Conservation (phyloP, 2,888 invertebrate genomes). For the Rhamphomyia laevipes region DNA sequence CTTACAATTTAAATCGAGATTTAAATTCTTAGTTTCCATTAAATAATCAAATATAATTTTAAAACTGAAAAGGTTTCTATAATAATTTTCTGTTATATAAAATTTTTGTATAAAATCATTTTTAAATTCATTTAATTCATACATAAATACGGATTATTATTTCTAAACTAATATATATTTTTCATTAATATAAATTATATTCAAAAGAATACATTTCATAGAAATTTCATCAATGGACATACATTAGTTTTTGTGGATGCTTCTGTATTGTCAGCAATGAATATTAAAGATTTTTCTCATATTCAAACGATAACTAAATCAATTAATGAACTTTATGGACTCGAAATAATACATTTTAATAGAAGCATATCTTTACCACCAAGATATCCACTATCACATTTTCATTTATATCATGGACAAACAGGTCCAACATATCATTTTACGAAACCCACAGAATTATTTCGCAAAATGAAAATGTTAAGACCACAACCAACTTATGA, state of each 20-base stretch:
- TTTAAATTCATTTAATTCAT: too few relatives aligned
- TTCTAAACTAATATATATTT: neutral
- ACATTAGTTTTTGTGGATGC: slow-evolving; percentile 41
- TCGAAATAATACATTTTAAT: slow-evolving; percentile 36
- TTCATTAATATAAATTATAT: slow-evolving; percentile 2
- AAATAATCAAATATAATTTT: too few relatives aligned
- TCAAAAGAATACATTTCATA: slow-evolving; percentile 35
- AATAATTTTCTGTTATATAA: too few relatives aligned
- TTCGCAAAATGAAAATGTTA: slow-evolving; percentile 43
- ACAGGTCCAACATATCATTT: slow-evolving; percentile 42
- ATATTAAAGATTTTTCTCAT: slow-evolving; percentile 39
- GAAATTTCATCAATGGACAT: slow-evolving; percentile 39
- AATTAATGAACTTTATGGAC: slow-evolving; percentile 36
- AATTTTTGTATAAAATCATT: too few relatives aligned
- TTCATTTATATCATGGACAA: slow-evolving; percentile 40
- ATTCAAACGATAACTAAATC: slow-evolving; percentile 31
- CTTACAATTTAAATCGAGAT: neutral
- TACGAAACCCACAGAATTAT: slow-evolving; percentile 38
- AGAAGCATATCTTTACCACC: slow-evolving; percentile 40
- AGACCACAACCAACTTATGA: slow-evolving; percentile 34
- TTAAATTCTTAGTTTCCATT: too few relatives aligned
- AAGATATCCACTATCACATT: slow-evolving; percentile 40
- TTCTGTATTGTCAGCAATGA: slow-evolving; percentile 37
- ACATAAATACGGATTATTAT: too few relatives aligned
- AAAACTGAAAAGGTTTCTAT: too few relatives aligned